These are phyloP conservation scores for Spodoptera picta DNA, from an alignment of 2,888 invertebrate species.

Conservation along the genomic window DNA sequence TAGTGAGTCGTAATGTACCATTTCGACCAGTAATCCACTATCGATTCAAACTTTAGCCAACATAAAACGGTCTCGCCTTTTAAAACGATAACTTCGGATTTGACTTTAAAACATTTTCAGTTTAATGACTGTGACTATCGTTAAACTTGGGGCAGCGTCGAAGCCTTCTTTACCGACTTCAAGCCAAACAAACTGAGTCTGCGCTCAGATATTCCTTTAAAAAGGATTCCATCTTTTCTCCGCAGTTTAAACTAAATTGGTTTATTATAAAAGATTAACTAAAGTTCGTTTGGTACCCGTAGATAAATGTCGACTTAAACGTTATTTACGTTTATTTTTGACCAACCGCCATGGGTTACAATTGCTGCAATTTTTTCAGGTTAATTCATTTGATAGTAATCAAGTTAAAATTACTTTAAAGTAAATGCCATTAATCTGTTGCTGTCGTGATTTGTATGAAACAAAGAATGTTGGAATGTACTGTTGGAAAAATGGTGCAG, in stretches of 20 bases:
- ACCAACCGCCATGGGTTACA: too few species aligned
- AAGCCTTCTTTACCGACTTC: conserved; percentile 16
- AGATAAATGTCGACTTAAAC: too few species aligned
- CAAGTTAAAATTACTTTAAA: not conserved
- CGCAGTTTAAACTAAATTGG: too few species aligned
- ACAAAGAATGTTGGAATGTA: conserved; percentile 15
- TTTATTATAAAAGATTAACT: too few species aligned
- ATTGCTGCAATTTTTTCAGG: too few species aligned
- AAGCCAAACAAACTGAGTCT: not conserved
- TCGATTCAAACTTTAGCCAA: conserved; percentile 21
- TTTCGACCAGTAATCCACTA: conserved; percentile 13
- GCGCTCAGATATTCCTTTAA: not conserved
- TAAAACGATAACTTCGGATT: conserved; percentile 17
- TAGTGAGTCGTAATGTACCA: not conserved
- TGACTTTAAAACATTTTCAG: conserved; percentile 18
- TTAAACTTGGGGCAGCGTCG: conserved; percentile 10
- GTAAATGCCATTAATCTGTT: not conserved
- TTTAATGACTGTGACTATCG: conserved; percentile 24
- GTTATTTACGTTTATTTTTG: too few species aligned
- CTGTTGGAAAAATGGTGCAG: not conserved
- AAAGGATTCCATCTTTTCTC: not conserved
- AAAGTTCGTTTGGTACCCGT: too few species aligned
- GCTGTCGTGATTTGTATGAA: not conserved
- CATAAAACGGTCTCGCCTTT: conserved; percentile 18
- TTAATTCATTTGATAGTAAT: too few species aligned